These are phyloP conservation scores for Cheilosia variabilis DNA, from an alignment of 2,888 invertebrate species.

Conservation along the genomic window DNA sequence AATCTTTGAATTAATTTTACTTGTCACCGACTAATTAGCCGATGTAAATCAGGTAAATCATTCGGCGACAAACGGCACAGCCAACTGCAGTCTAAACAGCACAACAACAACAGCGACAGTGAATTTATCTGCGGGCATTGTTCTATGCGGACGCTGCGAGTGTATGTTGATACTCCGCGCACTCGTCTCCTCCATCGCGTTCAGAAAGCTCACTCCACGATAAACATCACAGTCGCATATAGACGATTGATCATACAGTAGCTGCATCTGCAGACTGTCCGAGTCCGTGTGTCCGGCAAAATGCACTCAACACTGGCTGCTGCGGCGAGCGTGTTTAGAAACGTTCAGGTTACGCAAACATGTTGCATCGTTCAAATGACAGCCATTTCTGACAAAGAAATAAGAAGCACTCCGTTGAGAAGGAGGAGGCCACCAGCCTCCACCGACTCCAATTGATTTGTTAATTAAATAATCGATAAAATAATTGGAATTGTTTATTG, in stretches of 20 bases:
- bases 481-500: slow-evolving; percentile 67
- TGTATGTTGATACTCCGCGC: slow-evolving; percentile 9
- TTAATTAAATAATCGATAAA: slow-evolving; percentile 72
- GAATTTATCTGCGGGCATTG: slow-evolving; percentile 46
- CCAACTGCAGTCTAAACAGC: slow-evolving; percentile 17
- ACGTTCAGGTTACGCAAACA: slow-evolving; percentile 68
- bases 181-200: background rate
- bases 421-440: slow-evolving; percentile 5
- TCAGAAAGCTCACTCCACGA: slow-evolving; percentile 30
- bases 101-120: slow-evolving; percentile 14
- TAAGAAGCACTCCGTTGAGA: background rate
- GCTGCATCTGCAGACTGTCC: slow-evolving; percentile 10
- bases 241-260: slow-evolving; percentile 36
- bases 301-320: slow-evolving; percentile 17
- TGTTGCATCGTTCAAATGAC: slow-evolving; percentile 60
- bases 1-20: slow-evolving; percentile 70
- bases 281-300: slow-evolving; percentile 17
- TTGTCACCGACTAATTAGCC: slow-evolving; percentile 74
- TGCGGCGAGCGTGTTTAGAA: slow-evolving; percentile 37
- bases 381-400: slow-evolving; percentile 26
- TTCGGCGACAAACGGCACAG: slow-evolving; percentile 57
- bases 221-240: slow-evolving; percentile 39
- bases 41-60: slow-evolving; percentile 75
- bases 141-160: slow-evolving; percentile 7
- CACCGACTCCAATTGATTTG: slow-evolving; percentile 47